Evolutionary conservation across 2,113 vertebrate genomes (phyloP).

Genomic region (Coptodon bakossiorum): DNA sequence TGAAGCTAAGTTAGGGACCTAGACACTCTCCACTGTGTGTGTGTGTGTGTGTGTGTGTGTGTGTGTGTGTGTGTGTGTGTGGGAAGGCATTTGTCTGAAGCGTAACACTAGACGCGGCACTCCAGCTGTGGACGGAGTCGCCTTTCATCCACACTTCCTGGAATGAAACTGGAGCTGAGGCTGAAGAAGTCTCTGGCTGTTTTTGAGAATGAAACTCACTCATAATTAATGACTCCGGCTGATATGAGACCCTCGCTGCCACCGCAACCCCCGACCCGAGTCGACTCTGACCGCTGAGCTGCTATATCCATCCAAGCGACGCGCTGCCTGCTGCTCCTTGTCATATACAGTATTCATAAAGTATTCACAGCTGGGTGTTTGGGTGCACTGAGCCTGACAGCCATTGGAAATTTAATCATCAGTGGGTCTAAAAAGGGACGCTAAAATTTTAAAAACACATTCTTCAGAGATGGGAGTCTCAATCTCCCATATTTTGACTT

Average conservation of each 20-base stretch:
- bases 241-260: not conserved
- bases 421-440: not conserved
- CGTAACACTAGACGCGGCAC: conserved; percentile 24
- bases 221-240: conserved; percentile 40
- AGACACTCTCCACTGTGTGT: not conserved
- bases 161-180: conserved; percentile 31
- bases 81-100: not conserved
- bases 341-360: not conserved
- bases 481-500: not conserved
- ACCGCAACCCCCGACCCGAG: not conserved
- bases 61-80: not conserved
- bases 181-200: not conserved
- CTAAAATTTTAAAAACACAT: not conserved
- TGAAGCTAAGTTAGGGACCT: conserved; percentile 7
- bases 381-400: not conserved
- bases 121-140: conserved; percentile 35
- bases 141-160: conserved; percentile 46
- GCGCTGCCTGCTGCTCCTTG: not conserved
- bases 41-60: not conserved
- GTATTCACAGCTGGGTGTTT: not conserved
- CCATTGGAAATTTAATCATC: not conserved
- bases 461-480: not conserved
- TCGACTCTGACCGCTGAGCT: not conserved
- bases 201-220: conserved; percentile 50
- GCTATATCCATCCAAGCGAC: not conserved